Percentiles rank a stretch among this genome's conserved stretches.
Conservation (phyloP, 2,888 invertebrate genomes). For the Hirtodrosophila trivittata region DNA sequence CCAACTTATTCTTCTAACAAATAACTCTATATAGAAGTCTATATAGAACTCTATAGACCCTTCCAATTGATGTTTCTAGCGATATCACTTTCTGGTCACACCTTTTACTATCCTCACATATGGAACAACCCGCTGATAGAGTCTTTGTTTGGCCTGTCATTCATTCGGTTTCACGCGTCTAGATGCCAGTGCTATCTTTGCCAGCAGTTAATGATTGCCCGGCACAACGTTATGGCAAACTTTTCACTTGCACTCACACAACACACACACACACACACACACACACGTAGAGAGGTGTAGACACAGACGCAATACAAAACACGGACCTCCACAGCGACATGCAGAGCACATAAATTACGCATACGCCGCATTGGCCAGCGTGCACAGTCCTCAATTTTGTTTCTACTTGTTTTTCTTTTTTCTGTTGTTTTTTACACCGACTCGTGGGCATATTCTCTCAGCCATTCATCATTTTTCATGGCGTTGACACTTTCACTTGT, state of each 20-base stretch:
- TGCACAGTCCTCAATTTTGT: slow-evolving; percentile 39
- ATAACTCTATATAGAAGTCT: too few species aligned
- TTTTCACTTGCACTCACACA: slow-evolving; percentile 61
- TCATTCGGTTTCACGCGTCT: slow-evolving; percentile 21
- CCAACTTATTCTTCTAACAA: too few species aligned
- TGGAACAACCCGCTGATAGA: not conserved
- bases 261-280: slow-evolving; percentile 9
- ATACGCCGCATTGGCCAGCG: slow-evolving; percentile 69
- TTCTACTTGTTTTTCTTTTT: slow-evolving; percentile 10
- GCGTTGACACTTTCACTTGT: slow-evolving; percentile 79
- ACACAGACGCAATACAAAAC: not conserved
- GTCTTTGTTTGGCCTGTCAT: slow-evolving; percentile 29
- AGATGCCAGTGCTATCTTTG: slow-evolving; percentile 45
- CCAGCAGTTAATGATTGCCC: slow-evolving; percentile 48
- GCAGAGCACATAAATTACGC: slow-evolving; percentile 69
- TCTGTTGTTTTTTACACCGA: slow-evolving; percentile 1
- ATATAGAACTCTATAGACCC: too few species aligned
- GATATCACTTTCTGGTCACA: too few species aligned
- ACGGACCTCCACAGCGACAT: slow-evolving; percentile 11
- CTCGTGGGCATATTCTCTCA: slow-evolving; percentile 49
- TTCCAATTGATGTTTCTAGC: too few species aligned
- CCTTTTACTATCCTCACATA: not conserved
- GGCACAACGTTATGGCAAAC: slow-evolving; percentile 30
- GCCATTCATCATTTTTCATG: slow-evolving; percentile 77
- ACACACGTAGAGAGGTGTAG: too few species aligned